Evolutionary conservation across 2,797 vertebrate species (phyloP), one percentile per base, ranked within the genome.

Genomic region (Apodemus agrarius): DNA sequence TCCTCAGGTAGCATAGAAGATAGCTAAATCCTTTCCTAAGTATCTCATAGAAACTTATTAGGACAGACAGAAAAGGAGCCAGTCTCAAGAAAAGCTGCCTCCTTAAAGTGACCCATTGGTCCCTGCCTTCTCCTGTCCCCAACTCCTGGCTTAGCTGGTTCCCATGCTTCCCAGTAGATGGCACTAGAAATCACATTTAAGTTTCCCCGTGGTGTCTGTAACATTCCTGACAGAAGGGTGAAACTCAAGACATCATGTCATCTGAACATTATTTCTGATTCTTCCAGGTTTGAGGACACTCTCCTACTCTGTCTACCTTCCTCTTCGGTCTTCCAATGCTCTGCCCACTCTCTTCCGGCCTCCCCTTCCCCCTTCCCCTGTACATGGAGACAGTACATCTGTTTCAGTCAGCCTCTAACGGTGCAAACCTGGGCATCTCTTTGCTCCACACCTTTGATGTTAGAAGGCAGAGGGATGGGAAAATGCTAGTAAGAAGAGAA

Each of bases 131-230:
- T 59, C 17, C 24, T 74, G 21, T 40, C 26, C 17, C 24, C 34
- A 37, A 21, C 22, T 52, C 80, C 6, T 4, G 31, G 57, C 29
- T 43, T 24, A 74, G n/a, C 87, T 74, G 54, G n/a, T 94, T 90
- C 76, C 74, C 34, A 0, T 21, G 17, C 21, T n/a, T 82, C 54
- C 93, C 96, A 88, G 94, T 63, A 97, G 96, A 57, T 92, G 97
- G 97, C 93, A 22, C 84, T 88, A 79, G 74, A 94, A 54, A 75
- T 81, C 96, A 72, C 57, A 14, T 40, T 57, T 84, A 43, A 19
- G 24, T 90, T 85, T n/a, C n/a, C n/a, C 46, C 43, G 17, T 10
- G 40, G 19, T 0, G 9, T 11, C 37, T 52, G 22, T 59, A 61
- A 21, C 46, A 74, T 75, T 75, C 40, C 21, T 1, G 3, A 24